Base-by-base conservation (phyloP, 2,888 invertebrate genomes). In the Troides oblongomaculatus region DNA sequence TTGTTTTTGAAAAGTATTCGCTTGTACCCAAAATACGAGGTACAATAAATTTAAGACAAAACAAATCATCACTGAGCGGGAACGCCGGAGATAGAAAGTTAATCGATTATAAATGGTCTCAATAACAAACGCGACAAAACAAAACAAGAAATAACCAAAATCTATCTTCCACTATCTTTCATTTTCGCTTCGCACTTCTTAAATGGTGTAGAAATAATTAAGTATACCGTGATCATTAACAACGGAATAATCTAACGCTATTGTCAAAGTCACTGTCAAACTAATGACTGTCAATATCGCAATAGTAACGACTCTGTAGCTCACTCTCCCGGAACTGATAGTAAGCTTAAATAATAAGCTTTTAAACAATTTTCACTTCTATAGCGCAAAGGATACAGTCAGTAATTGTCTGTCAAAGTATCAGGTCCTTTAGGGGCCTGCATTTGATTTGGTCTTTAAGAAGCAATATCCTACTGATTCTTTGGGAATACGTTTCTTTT, bases 281-380 rank as follows among this genome's bases (percentile, higher is more conserved):
- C 84, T 85, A 88, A 89, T 87, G 85, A 84, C 82, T 78, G 83
- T 81, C 85, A 81, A 77, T 78, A 79, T 76, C 76, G 76, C 80
- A 77, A 75, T 81, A 79, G 83, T 88, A 89, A 90, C 86, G 90
- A 86, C 84, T 80, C 81, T 79, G 76, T 74, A 77, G 81, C 65
- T 75, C 84, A 86, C 71, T 84, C 85, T 79, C 74, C 77, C 75
- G 88, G 90, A 90, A 90, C 81, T 84, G 88, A 89, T 89, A 89
- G 82, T 81, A 79, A 74, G 72, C 66, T 72, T 72, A 74, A 72
- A 75, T 73, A 76, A 78, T 74, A 72, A 67, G 68, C 64, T 72
- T 56, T 64, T 46, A 63, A 21, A 39, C 18, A 12, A 30, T 43
- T 71, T 77, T 73, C 67, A 71, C 72, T 67, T 72, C 72, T 73